These are phyloP conservation scores for Bos javanicus DNA, from an alignment of 2,113 vertebrate species.

Conservation along the genomic window DNA sequence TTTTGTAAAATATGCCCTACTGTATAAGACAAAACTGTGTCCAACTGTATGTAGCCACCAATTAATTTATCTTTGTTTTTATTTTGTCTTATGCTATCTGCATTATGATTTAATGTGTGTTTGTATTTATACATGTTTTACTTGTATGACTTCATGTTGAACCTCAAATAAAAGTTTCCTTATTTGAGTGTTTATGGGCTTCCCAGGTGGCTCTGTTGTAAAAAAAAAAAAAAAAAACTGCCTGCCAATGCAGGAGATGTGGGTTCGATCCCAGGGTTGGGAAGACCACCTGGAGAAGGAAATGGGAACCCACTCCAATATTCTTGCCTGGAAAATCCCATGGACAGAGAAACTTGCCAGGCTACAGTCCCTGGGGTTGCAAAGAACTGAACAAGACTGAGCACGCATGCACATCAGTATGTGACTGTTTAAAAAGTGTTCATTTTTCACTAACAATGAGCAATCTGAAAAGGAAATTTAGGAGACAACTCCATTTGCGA, in stretches of 20 bases:
- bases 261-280: accelerated
- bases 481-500: neutral
- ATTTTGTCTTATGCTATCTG: neutral
- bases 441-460: neutral
- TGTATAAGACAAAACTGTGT: neutral
- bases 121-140: neutral
- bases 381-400: neutral
- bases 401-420: neutral
- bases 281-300: neutral
- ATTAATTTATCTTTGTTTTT: neutral
- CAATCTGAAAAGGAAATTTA: neutral
- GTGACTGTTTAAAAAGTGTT: neutral
- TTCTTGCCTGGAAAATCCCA: neutral
- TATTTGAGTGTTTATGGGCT: neutral
- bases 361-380: neutral
- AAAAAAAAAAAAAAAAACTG: neutral
- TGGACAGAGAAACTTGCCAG: neutral
- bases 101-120: neutral
- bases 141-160: neutral
- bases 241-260: neutral
- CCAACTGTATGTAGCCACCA: neutral
- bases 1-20: neutral
- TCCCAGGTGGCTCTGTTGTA: neutral
- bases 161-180: neutral
- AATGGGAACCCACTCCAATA: neutral